Conservation (phyloP, 1,140 invertebrate species). For the Bombus polaris region DNA sequence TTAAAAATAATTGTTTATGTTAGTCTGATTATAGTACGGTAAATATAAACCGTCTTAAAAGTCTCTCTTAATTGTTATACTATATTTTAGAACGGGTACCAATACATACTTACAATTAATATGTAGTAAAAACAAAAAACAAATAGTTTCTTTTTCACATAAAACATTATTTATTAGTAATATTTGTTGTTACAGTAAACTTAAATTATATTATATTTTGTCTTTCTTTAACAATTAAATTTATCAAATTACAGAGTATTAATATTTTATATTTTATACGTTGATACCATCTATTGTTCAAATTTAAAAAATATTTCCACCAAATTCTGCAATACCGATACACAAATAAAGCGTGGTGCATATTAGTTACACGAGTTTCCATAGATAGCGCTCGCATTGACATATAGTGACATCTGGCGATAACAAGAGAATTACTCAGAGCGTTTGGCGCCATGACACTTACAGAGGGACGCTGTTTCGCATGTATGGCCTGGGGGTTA, state of each 20-base stretch:
- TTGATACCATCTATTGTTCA: neutral
- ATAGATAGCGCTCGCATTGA: neutral
- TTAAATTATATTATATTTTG: neutral
- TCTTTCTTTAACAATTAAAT: neutral
- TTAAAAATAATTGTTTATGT: neutral
- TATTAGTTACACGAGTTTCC: neutral
- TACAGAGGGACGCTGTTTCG: constrained; percentile 42
- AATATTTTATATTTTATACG: neutral
- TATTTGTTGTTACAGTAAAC: neutral
- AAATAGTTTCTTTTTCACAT: neutral
- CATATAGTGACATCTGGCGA: constrained; percentile 3
- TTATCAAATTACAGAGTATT: neutral
- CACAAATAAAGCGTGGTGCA: neutral
- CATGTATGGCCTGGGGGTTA: constrained; percentile 51
- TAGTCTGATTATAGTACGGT: neutral
- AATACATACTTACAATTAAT: neutral
- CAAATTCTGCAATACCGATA: constrained; percentile 2
- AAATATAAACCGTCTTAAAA: neutral
- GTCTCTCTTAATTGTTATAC: neutral
- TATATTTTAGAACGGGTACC: neutral
- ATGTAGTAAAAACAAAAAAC: neutral
- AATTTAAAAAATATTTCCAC: neutral
- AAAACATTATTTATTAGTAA: neutral
- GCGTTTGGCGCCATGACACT: constrained; percentile 33
- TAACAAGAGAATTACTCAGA: neutral